phyloP scores from a whole-genome alignment of 2,113 vertebrate genomes.

The Mesitornis unicolor region DNA sequence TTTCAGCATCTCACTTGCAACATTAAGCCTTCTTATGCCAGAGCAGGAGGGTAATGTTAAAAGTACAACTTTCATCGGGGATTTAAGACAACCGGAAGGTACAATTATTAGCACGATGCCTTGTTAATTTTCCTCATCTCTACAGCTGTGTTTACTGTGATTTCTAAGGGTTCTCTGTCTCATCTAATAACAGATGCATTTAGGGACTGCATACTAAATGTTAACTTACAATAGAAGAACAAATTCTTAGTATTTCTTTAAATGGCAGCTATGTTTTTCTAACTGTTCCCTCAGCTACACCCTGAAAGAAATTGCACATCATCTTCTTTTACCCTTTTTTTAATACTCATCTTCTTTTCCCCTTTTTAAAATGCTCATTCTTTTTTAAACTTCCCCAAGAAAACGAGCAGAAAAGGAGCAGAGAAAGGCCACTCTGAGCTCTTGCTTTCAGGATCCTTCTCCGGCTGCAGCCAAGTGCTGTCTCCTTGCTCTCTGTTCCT shows the following conservation, averaged over 20 bases:
- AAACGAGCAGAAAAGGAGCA: neutral
- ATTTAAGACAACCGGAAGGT: constrained; percentile 2
- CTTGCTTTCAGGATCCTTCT: neutral
- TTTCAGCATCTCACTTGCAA: neutral
- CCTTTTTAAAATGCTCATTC: neutral
- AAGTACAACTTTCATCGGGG: neutral
- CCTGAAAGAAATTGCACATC: neutral
- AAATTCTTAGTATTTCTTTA: constrained; percentile 13
- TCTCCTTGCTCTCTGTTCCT: neutral
- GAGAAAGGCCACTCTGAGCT: neutral
- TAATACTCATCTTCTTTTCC: too few species aligned
- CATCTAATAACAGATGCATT: constrained; percentile 32
- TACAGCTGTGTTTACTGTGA: constrained; percentile 43
- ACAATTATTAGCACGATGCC: neutral
- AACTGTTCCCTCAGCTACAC: neutral
- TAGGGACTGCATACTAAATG: neutral
- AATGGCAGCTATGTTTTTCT: neutral
- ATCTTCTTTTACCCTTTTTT: neutral
- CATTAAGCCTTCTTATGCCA: neutral
- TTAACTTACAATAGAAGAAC: neutral
- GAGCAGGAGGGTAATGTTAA: neutral
- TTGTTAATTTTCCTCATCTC: constrained; percentile 8
- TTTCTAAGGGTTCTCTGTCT: constrained; percentile 33
- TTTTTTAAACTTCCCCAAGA: neutral
- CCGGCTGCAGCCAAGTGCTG: neutral